A percentile compares a stretch with the other conserved stretches of the same genome.
Evolutionary conservation across 2,888 invertebrate genomes (phyloP).

Genomic region (Spialia ferax): DNA sequence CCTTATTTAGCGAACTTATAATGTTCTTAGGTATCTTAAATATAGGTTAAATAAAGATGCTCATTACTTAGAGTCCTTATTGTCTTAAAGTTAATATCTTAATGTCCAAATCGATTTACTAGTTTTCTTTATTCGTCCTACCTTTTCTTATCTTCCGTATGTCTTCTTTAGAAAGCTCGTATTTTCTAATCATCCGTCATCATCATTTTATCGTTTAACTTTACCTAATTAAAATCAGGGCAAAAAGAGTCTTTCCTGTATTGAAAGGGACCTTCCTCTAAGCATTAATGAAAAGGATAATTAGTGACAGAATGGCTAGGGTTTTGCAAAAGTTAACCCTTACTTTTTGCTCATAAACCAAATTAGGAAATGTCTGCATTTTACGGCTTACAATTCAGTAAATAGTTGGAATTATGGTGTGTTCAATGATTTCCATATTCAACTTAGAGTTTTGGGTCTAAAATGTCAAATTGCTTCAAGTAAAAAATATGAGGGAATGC

Average conservation of each 20-base stretch:
- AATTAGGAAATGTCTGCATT: conserved; percentile 29
- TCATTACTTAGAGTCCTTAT: too few relatives aligned
- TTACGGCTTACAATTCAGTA: conserved; percentile 21
- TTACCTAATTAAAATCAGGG: conserved; percentile 14
- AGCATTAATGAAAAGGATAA: conserved; percentile 22
- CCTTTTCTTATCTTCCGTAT: too few relatives aligned
- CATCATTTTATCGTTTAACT: conserved; percentile 8
- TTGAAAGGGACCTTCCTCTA: conserved; percentile 5
- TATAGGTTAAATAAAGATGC: too few relatives aligned
- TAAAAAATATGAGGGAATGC: background rate
- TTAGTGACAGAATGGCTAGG: conserved; percentile 11
- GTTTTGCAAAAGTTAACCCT: conserved; percentile 30
- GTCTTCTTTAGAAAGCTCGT: background rate
- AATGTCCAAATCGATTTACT: too few relatives aligned
- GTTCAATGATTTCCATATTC: background rate
- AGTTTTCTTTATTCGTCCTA: too few relatives aligned
- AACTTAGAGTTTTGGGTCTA: background rate
- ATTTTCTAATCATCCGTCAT: background rate
- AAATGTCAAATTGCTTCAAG: background rate
- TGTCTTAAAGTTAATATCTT: too few relatives aligned
- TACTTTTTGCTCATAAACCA: conserved; percentile 35
- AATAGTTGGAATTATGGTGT: conserved; percentile 21
- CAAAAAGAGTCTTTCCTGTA: conserved; percentile 21
- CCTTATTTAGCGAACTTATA: too few relatives aligned
- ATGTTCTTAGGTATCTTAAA: too few relatives aligned